Evolutionary conservation across 2,888 invertebrate species (phyloP), one percentile per base, ranked within the genome.

Genomic region (Cheilosia soror): DNA sequence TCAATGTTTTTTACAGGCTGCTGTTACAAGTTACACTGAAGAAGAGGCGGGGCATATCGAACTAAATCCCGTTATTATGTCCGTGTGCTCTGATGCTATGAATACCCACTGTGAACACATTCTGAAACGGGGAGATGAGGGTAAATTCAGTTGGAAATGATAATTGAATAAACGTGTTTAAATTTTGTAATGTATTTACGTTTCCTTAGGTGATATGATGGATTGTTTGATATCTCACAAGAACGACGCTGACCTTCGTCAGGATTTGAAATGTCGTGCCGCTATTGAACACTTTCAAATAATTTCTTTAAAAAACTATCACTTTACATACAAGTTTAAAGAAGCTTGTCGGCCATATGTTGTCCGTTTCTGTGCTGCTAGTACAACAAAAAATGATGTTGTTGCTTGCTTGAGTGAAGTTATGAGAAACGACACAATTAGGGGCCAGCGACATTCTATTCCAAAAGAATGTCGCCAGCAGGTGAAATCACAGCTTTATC

Each of bases 221-320:
- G 97, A 98, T 81, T 99, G 99, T 92, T 94, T 99, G 66, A 97
- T 99, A 77, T 93, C 95, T 44, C 96, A 98, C 91, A 99, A 99
- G 93, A 97, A 97, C 91, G 96, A 97, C 89, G 95, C 96, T 5
- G 95, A 96, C 89, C 94, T 97, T 89, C 95, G 96, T 89, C 94
- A 95, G 20, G 96, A 96, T 90, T 89, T 93, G 0, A 97, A 98
- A 92, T 99, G 99, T 92, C 94, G 96, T 87, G 97, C 97, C 44
- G 98, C 98, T 82, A 96, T 99, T 63, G 99, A 99, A 93, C 99
- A 99, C 93, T 98, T 98, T 90, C 99, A 99, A 93, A 93, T 99
- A 82, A 96, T 98, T 84, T 96, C 97, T 2, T 91, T 99, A 87
- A 97, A 98, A 92, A 97, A 98, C 92, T 98, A 97, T 92, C 96